Conservation (phyloP, 2,888 invertebrate species). For the Hypolimnas misippus region DNA sequence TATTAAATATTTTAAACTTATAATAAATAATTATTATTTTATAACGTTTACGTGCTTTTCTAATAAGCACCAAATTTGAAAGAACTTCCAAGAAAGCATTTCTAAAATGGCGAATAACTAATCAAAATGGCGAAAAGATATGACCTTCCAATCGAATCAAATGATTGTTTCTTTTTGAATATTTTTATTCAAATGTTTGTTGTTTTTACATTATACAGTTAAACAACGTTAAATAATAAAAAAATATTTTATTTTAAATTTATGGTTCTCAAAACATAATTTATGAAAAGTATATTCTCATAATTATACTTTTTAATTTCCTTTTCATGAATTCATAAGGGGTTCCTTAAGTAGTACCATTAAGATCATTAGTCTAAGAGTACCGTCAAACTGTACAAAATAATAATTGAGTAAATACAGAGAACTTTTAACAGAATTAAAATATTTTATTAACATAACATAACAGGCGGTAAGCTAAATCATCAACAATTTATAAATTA, state of each 20-base stretch:
- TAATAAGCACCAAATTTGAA: constrained; percentile 61
- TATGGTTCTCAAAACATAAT: too few species aligned
- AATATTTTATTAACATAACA: too few species aligned
- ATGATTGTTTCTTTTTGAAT: constrained; percentile 20
- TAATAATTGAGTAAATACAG: neutral
- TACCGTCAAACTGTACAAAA: too few species aligned
- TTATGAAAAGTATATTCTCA: neutral
- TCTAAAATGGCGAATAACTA: constrained; percentile 42
- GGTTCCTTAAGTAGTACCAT: neutral
- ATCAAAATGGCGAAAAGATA: constrained; percentile 59
- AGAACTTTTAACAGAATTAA: constrained; percentile 1
- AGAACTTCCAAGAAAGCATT: constrained; percentile 37
- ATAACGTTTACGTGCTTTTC: constrained; percentile 51
- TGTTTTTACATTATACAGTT: neutral
- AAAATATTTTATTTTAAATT: too few species aligned
- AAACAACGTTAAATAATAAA: neutral
- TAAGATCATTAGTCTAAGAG: too few species aligned
- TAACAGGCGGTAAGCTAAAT: too few species aligned
- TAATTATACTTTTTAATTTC: neutral
- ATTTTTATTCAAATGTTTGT: neutral
- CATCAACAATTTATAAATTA: too few species aligned
- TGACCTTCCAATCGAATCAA: constrained; percentile 37
- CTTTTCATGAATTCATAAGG: neutral
- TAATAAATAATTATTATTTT: constrained; percentile 59
- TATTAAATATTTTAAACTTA: constrained; percentile 69